These are phyloP conservation scores for Anguilla rostrata DNA, from an alignment of 2,113 vertebrate species.

Conservation along the genomic window DNA sequence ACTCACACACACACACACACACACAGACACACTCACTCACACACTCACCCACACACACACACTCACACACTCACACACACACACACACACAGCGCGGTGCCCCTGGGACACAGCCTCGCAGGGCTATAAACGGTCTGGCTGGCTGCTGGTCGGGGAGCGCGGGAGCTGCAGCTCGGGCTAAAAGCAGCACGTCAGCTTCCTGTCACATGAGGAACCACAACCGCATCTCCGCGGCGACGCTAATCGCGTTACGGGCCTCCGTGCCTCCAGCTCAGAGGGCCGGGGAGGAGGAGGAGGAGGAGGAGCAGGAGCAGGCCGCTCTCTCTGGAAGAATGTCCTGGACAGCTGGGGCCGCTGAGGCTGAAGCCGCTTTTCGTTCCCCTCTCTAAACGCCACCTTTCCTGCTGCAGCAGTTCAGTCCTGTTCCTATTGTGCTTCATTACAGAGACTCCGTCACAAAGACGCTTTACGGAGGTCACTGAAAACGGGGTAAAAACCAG, in stretches of 20 bases:
- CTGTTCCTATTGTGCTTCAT: too few relatives aligned
- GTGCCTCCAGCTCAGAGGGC: background rate
- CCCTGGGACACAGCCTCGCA: background rate
- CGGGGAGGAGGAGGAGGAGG: background rate
- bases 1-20: too few relatives aligned
- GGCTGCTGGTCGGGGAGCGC: background rate
- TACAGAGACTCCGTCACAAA: background rate
- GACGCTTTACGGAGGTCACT: background rate
- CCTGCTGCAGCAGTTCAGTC: background rate
- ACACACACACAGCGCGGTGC: background rate
- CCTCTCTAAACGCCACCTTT: background rate
- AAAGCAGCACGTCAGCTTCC: background rate
- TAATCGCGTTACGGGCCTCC: background rate
- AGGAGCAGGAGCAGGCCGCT: background rate
- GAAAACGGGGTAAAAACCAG: too few relatives aligned
- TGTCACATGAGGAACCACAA: conserved; percentile 5
- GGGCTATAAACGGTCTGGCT: background rate
- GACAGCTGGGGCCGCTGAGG: background rate
- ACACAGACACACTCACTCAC: background rate
- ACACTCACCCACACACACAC: background rate
- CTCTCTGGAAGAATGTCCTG: background rate
- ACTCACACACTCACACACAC: background rate
- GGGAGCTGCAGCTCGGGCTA: too few relatives aligned
- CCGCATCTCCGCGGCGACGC: conserved; percentile 5
- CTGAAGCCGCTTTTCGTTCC: background rate